phyloP scores from a whole-genome alignment of 2,113 vertebrate species.

The Meleagris gallopavo region DNA sequence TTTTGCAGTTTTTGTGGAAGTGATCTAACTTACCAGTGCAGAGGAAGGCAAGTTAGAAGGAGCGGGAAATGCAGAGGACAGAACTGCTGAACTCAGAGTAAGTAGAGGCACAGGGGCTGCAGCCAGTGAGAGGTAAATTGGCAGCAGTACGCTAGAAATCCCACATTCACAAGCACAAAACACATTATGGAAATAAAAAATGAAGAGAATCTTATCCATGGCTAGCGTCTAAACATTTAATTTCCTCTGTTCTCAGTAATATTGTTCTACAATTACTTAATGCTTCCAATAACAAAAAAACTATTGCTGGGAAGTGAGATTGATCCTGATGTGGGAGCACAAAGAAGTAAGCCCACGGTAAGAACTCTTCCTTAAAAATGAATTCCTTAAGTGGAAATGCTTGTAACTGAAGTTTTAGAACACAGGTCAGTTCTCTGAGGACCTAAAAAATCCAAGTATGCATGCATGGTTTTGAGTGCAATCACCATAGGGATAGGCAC shows the following conservation, averaged over 20 bases:
- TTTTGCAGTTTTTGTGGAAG: neutral
- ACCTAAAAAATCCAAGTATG: neutral
- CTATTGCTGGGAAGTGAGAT: neutral
- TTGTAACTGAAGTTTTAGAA: neutral
- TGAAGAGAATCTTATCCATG: neutral
- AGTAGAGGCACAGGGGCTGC: neutral
- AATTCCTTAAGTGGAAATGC: neutral
- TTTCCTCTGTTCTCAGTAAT: slow-evolving; percentile 14
- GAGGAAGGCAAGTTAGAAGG: neutral
- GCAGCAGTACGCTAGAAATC: neutral
- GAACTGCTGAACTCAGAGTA: neutral
- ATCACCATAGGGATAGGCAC: neutral
- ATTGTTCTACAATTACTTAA: slow-evolving; percentile 22
- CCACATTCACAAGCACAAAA: neutral
- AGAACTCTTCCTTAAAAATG: neutral
- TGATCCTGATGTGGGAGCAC: neutral
- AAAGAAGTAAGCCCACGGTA: neutral
- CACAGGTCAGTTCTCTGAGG: neutral
- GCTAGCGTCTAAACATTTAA: neutral
- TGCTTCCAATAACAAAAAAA: slow-evolving; percentile 19
- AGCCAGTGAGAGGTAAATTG: neutral
- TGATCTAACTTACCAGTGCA: neutral
- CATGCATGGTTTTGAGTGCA: neutral
- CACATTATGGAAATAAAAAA: neutral
- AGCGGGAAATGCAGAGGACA: neutral